A percentile compares a stretch with the other conserved stretches of the same genome.
phyloP scores from a whole-genome alignment of 2,797 vertebrate genomes.

The Micromesistius poutassou region DNA sequence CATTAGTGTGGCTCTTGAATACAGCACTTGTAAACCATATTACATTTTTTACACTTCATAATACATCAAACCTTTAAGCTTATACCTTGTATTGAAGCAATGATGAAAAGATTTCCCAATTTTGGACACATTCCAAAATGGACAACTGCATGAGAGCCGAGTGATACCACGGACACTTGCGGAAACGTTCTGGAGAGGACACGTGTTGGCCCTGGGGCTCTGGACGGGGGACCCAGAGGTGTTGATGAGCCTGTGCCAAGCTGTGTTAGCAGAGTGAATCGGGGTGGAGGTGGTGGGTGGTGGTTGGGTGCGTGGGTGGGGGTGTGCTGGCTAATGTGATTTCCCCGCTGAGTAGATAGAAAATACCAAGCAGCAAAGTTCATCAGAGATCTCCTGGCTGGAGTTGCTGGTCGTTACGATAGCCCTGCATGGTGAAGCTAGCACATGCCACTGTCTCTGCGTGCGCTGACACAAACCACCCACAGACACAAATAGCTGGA shows the following conservation, averaged over 20 bases:
- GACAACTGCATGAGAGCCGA: not conserved
- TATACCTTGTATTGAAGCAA: not conserved
- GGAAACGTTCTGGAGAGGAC: conserved; percentile 10
- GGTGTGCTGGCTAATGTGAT: conserved; percentile 61
- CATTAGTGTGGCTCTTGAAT: too few species aligned
- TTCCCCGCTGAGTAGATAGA: conserved; percentile 60
- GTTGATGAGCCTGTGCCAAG: conserved; percentile 50
- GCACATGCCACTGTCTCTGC: too few species aligned
- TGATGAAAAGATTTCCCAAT: not conserved
- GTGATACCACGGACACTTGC: conserved; percentile 1
- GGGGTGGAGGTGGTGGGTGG: conserved; percentile 18
- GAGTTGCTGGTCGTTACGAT: not conserved
- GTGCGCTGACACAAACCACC: too few species aligned
- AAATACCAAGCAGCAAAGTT: conserved; percentile 57
- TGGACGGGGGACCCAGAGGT: conserved; percentile 37
- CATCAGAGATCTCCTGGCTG: conserved; percentile 59
- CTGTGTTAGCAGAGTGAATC: conserved; percentile 43
- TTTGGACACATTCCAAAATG: not conserved
- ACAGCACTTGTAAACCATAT: not conserved
- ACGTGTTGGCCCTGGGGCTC: conserved; percentile 25
- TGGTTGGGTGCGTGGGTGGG: conserved; percentile 27
- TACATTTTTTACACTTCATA: not conserved
- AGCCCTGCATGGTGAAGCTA: not conserved
- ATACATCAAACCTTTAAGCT: not conserved
- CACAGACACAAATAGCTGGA: too few species aligned